Evolutionary conservation across 2,888 invertebrate species (phyloP), one percentile per base, ranked within the genome.

Genomic region (Eupelmus urozonus): DNA sequence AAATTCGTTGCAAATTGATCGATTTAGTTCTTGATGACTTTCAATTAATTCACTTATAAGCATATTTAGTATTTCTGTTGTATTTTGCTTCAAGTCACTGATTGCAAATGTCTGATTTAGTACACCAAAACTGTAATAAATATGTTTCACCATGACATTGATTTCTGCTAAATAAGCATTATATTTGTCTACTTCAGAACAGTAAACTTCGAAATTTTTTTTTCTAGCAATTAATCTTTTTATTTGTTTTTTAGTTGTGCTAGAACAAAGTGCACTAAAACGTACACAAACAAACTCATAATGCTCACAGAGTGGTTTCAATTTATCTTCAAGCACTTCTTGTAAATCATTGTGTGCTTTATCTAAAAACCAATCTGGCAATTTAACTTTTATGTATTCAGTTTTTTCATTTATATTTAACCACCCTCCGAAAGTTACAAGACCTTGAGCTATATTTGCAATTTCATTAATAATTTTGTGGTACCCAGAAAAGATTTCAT

Each of bases 401-500:
- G 66, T 88, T 87, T 81, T 89, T 90, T 70, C 60, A 11, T 89
- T 89, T 62, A 82, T 82, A 84, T 90, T 88, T 86, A 88, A 88
- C 79, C 91, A 90, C 84, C 90, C 91, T 86, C 92, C 92, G 67
- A 94, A 91, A 0, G 93, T 92, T 88, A 92, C 91, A 76, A 94
- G 90, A 81, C 93, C 91, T 84, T 92, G 92, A 0, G 92, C 92
- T 42, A 94, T 91, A 79, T 88, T 87, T 5, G 91, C 90, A 72
- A 94, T 92, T 5, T 91, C 90, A 57, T 92, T 90, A 20, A 93
- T 91, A 45, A 95, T 91, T 27, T 90, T 87, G 76, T 92, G 92
- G 86, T 93, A 95, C 1, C 90, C 88, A 0, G 89, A 84, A 81
- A 90, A 92, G n/a, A 95, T 91, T 23, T 91, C 89, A 67, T 91